Conservation (phyloP, 2,888 invertebrate genomes). For the Lamellibrachia columna region DNA sequence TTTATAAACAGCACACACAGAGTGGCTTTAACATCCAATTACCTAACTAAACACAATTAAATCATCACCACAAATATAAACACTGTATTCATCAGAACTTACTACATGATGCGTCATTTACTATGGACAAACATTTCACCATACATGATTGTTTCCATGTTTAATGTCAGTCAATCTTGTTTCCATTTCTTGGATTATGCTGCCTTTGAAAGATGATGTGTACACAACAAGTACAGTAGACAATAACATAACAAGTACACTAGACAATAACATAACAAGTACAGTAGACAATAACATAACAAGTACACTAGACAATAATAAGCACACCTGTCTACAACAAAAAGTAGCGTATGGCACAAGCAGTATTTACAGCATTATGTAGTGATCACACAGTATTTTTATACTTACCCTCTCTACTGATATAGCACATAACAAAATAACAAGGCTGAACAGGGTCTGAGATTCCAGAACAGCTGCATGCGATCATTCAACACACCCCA, state of each 20-base stretch:
- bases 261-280: neutral
- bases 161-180: neutral
- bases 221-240: neutral
- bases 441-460: neutral
- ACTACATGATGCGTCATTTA: neutral
- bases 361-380: neutral
- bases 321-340: neutral
- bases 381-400: neutral
- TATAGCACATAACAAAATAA: neutral
- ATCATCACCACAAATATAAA: neutral
- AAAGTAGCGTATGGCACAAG: neutral
- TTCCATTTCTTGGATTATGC: neutral
- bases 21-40: neutral
- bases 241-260: neutral
- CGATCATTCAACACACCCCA: neutral
- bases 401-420: neutral
- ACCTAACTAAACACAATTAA: neutral
- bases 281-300: neutral
- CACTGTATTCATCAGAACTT: neutral
- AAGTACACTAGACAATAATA: neutral
- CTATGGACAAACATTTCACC: neutral
- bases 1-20: neutral
- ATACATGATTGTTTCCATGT: neutral
- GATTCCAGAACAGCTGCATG: neutral
- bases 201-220: neutral